phyloP scores from a whole-genome alignment of 2,888 invertebrate species.

The Orchesella flavescens region DNA sequence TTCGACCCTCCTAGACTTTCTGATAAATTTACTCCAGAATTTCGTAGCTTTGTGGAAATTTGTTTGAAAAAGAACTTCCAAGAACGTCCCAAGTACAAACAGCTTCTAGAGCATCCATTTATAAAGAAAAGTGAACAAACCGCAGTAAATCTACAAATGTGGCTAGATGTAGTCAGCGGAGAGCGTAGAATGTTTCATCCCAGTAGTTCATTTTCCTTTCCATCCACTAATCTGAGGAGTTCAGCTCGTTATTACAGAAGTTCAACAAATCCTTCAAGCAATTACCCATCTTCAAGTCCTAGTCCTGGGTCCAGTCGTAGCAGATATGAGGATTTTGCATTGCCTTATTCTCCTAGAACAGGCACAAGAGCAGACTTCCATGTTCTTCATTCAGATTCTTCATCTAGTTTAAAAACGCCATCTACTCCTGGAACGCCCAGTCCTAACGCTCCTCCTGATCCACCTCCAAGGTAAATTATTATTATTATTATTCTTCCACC shows the following conservation, averaged over 20 bases:
- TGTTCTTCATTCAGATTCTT: slow-evolving; percentile 68
- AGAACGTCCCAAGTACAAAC: slow-evolving; percentile 93
- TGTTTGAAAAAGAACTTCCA: slow-evolving; percentile 96
- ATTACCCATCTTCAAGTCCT: slow-evolving; percentile 66
- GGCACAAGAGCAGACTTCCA: slow-evolving; percentile 58
- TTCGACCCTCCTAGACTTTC: slow-evolving; percentile 84
- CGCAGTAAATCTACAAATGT: slow-evolving; percentile 82
- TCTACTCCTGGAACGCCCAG: slow-evolving; percentile 71
- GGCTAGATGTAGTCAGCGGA: slow-evolving; percentile 79
- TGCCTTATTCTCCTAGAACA: slow-evolving; percentile 62
- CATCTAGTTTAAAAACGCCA: slow-evolving; percentile 66
- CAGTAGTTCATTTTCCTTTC: slow-evolving; percentile 67
- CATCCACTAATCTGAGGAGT: slow-evolving; percentile 50
- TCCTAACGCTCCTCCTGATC: slow-evolving; percentile 71
- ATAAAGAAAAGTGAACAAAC: slow-evolving; percentile 85
- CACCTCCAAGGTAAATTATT: slow-evolving; percentile 70
- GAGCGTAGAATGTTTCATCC: slow-evolving; percentile 60
- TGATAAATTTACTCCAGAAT: slow-evolving; percentile 87
- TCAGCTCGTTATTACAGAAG: slow-evolving; percentile 65
- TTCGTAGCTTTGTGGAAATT: slow-evolving; percentile 91
- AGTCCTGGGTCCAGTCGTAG: slow-evolving; percentile 68
- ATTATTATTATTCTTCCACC: not conserved
- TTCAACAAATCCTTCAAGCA: slow-evolving; percentile 59
- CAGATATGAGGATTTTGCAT: slow-evolving; percentile 69
- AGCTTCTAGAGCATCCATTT: slow-evolving; percentile 90